Percentiles rank a stretch among this genome's conserved stretches.
These are phyloP conservation scores for Trypoxylus dichotomus DNA, from an alignment of 1,140 invertebrate species.

Conservation along the genomic window DNA sequence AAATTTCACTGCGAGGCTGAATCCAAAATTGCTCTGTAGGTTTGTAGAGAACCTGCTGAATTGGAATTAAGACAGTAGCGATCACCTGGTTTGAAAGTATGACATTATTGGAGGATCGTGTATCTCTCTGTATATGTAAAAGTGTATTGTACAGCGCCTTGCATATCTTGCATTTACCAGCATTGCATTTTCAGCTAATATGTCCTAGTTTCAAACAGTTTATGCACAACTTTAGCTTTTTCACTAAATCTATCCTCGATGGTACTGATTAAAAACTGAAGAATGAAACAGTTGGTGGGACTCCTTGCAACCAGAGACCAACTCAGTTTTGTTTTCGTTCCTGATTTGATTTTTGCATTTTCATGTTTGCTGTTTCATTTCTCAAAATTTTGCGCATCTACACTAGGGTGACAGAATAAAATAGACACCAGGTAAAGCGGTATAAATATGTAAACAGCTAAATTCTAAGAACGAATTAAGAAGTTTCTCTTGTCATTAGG, in stretches of 20 bases:
- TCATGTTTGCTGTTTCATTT: conserved; percentile 1
- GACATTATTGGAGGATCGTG: no score
- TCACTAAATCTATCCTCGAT: neutral
- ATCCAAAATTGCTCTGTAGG: no score
- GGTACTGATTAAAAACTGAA: neutral
- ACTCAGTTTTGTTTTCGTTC: neutral
- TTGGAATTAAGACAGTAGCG: neutral
- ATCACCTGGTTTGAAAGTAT: neutral
- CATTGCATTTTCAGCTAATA: neutral
- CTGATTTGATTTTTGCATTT: neutral
- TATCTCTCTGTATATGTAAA: neutral
- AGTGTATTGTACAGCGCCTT: neutral
- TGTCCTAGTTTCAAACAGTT: neutral
- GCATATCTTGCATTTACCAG: neutral
- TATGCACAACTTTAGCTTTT: neutral
- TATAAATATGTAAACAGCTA: no score
- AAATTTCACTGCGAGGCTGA: no score
- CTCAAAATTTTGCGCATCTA: no score
- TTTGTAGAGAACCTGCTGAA: no score
- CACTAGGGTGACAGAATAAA: no score
- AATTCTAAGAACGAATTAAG: no score
- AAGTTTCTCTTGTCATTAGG: no score
- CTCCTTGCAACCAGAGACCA: no score
- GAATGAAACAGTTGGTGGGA: neutral
- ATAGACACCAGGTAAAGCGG: no score